These are phyloP conservation scores for Nematostella vectensis DNA, from an alignment of 92 coral and sea anemone genomes.

Conservation along the genomic window DNA sequence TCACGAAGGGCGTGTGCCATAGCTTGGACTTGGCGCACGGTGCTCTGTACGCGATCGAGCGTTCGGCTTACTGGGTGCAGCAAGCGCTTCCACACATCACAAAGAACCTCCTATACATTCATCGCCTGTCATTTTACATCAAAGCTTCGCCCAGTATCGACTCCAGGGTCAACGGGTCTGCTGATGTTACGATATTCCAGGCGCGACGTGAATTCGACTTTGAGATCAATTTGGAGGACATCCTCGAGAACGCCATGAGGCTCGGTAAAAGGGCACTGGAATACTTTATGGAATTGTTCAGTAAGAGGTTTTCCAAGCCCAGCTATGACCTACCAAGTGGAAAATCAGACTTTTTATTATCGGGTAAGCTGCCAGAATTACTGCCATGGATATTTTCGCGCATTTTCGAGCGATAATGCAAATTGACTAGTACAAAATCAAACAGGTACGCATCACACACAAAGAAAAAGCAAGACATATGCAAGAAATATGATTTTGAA, in stretches of 20 bases:
- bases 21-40: constrained; percentile 51
- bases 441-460: not conserved
- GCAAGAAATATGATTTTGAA: too few relatives aligned
- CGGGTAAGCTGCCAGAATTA: constrained; percentile 52
- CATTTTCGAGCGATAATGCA: too few relatives aligned
- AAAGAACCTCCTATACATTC: constrained; percentile 44
- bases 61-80: constrained; percentile 66
- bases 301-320: constrained; percentile 46
- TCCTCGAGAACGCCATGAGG: constrained; percentile 40
- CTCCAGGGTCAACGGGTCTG: constrained; percentile 45
- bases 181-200: constrained; percentile 53
- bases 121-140: constrained; percentile 45
- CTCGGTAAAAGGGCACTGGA: constrained; percentile 47
- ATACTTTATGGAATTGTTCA: constrained; percentile 44
- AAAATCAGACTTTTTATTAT: constrained; percentile 49
- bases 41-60: constrained; percentile 49
- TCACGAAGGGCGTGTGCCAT: constrained; percentile 68
- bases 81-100: constrained; percentile 41
- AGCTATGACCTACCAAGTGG: constrained; percentile 58
- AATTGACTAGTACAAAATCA: too few relatives aligned
- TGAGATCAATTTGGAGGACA: constrained; percentile 59
- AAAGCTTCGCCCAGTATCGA: constrained; percentile 44
- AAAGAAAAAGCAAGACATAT: not conserved
- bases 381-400: too few relatives aligned
- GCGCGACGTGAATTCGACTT: constrained; percentile 48